Base-by-base conservation (phyloP, 2,888 invertebrate species). In the Hydrotaea cyrtoneurina region DNA sequence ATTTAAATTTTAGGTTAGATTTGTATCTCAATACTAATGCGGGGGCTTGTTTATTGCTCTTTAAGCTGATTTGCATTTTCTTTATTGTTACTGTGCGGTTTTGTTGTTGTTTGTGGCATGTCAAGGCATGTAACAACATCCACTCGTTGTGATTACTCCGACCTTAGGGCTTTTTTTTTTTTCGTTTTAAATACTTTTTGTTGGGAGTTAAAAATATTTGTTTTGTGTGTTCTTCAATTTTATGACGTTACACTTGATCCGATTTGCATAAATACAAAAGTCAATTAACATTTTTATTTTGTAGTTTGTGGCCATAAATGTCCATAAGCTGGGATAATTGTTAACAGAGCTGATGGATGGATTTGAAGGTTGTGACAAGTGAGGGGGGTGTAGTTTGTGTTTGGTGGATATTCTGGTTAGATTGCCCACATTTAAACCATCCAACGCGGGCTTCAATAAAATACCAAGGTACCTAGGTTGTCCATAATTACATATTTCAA, bases 231-330 rank as follows among this genome's bases (percentile, higher is more conserved):
- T n/a, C n/a, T n/a, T 17, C 2, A 2, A 53, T 53, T 53, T 53
- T 53, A 53, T 19, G 53, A 53, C 53, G n/a, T 53, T 53, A 53
- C 53, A 53, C 53, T 53, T 53, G 53, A 53, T 17, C 53, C 53
- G 53, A 53, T 53, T 53, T 53, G 17, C 53, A 53, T 43, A 43
- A 43, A 43, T 43, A 43, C 43, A 43, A 43, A 43, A 43, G 43
- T 43, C 5, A 11, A 43, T 43, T 43, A 43, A 43, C 43, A 43
- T 43, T 43, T 13, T 43, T 43, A 13, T 43, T n/a, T n/a, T n/a
- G n/a, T n/a, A 13, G 43, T 43, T 43, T n/a, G n/a, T n/a, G n/a
- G n/a, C n/a, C n/a, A 5, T 36, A 36, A 36, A 36, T 43, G 43
- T 11, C 43, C 43, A 43, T 43, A 43, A 43, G 43, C 13, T 43